Evolutionary conservation across 2,113 vertebrate species (phyloP), one percentile per base, ranked within the genome.

Genomic region (Aptenodytes patagonicus): DNA sequence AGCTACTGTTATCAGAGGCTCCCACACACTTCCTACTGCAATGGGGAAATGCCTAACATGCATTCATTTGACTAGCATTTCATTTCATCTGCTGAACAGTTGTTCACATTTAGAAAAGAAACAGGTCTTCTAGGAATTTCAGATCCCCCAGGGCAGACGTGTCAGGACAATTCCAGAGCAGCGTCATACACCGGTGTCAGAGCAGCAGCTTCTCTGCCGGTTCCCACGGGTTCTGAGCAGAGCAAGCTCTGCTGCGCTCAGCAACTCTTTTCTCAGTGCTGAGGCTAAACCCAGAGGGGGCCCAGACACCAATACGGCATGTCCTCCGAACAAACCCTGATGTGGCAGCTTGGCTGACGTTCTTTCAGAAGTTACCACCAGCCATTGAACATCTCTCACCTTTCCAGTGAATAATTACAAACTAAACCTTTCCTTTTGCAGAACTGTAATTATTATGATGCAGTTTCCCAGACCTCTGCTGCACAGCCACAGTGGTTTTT

Each of bases 171-270:
- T 16, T 26, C 32, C 79, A 62, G 46, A 77, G 58, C 11, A 58
- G 16, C 4, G 1, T 58, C 40, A 54, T 13, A 51, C 2, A 4
- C 10, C 1, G 2, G 17, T 57, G 66, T 38, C 75, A 78, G 25
- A 52, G 29, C 1, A 88, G 42, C 64, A 36, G 55, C 31, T 62
- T 36, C 60, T 89, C 29, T 71, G n/a, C 9, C 2, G 0, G 32
- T 24, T 86, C 32, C 62, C 32, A 16, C 0, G 0, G 22, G 62
- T 10, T 29, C 7, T 57, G 52, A 72, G 62, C 58, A 71, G 18
- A 69, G 26, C 0, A 0, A 86, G 26, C 12, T 58, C n/a, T 0
- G 0, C 57, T 68, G 11, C 0, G 2, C 38, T 71, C 81, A 32
- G 31, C 38, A 84, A 3, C 26, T 70, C 47, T 11, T 32, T 57